Base-by-base conservation (phyloP, 2,888 invertebrate genomes). In the Hydrotaea diabolus region DNA sequence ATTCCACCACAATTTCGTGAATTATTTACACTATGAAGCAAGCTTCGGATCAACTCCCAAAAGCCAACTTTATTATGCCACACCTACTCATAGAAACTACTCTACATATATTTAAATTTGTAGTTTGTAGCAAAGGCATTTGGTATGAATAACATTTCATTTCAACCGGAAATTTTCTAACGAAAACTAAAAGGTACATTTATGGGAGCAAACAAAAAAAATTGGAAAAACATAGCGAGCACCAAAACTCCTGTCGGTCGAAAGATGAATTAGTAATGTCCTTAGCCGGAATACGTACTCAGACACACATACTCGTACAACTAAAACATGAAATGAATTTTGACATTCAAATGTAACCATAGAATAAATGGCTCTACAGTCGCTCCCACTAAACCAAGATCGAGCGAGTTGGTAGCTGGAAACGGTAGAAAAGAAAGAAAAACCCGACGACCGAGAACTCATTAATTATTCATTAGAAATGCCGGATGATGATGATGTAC, bases 381-480 rank as follows among this genome's bases (percentile, higher is more conserved):
- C 7, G n/a, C n/a, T 23, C 23, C 11, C 23, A 19, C 17, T 17
- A 53, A 1, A 4, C 17, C n/a, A 53, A 53, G 8, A 57, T 5
- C 11, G 55, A 11, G 23, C 1, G 21, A 57, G 39, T 36, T 3
- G 36, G 4, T 55, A 2, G 3, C 19, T 55, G 55, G 55, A 9
- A 55, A 19, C 46, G 36, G 8, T 7, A 55, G 55, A 5, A 11
- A 53, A 1, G 17, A 17, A 19, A 8, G 7, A 8, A 53, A 17
- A 53, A 53, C 53, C 19, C 55, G 17, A 13, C 39, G 53, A 72
- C 49, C 53, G 53, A 80, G 64, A 74, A 23, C 64, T 80, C 79
- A 80, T 80, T 80, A 66, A 80, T 74, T 57, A 80, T 80, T 74
- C 66, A 80, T 80, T 80, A 74, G 74, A 74, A 66, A 39, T 66